Conservation (phyloP, 2,113 vertebrate genomes). For the Chunga burmeisteri region DNA sequence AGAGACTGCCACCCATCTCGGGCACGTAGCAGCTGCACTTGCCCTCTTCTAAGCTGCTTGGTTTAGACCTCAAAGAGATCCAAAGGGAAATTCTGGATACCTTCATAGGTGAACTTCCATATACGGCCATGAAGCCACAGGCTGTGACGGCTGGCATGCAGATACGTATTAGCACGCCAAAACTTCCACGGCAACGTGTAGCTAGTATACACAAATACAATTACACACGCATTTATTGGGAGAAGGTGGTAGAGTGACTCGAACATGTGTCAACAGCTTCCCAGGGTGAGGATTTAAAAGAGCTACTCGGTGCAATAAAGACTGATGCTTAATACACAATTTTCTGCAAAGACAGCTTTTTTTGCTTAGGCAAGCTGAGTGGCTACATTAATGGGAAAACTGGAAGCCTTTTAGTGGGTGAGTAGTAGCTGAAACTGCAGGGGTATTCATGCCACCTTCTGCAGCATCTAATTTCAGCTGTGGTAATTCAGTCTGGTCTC, state of each 20-base stretch:
- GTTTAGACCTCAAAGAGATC: neutral
- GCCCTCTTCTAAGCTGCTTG: neutral
- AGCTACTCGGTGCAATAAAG: neutral
- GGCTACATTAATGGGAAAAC: neutral
- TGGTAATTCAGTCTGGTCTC: neutral
- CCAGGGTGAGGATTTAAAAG: constrained; percentile 14
- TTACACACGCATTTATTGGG: neutral
- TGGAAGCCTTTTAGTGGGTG: neutral
- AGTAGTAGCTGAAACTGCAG: neutral
- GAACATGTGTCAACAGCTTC: constrained; percentile 1
- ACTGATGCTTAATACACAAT: neutral
- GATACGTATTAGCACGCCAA: neutral
- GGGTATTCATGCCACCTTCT: neutral
- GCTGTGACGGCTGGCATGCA: neutral
- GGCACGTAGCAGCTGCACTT: neutral
- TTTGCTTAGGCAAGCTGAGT: constrained; percentile 13
- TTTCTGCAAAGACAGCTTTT: neutral
- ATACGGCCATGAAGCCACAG: neutral
- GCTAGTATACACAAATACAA: constrained; percentile 37
- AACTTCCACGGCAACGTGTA: constrained; percentile 36
- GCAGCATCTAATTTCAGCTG: neutral
- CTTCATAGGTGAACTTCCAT: constrained; percentile 25
- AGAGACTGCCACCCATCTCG: neutral
- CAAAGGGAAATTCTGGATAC: neutral
- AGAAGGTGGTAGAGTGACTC: constrained; percentile 10